phyloP scores from a whole-genome alignment of 2,888 invertebrate genomes.

The Tetheella fluctuosa region DNA sequence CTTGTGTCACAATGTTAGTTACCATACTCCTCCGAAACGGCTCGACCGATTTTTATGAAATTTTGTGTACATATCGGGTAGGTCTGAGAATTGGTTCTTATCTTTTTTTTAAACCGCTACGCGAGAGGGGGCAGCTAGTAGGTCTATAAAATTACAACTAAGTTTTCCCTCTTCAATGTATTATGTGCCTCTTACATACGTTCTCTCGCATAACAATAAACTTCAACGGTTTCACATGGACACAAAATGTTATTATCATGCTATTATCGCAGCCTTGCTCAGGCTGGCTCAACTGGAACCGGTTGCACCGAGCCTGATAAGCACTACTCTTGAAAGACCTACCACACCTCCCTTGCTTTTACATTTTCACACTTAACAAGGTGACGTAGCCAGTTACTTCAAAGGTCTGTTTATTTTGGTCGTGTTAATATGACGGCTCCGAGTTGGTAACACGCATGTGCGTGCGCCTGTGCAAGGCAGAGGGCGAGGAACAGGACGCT shows the following conservation, averaged over 20 bases:
- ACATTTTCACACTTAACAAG: not conserved
- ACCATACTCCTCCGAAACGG: no score
- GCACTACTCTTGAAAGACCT: constrained; percentile 44
- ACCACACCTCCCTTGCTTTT: constrained; percentile 26
- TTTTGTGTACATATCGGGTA: no score
- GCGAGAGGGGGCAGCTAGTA: no score
- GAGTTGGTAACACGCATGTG: constrained; percentile 37
- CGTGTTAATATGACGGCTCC: constrained; percentile 21
- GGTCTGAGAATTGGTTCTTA: no score
- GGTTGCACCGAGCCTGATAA: constrained; percentile 65
- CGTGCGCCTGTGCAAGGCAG: constrained; percentile 31
- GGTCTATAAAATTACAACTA: constrained; percentile 8
- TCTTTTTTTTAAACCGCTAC: no score
- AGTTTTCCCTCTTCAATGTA: constrained; percentile 9
- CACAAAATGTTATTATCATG: constrained; percentile 61
- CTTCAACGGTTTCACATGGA: constrained; percentile 35
- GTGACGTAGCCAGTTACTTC: not conserved
- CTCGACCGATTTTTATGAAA: no score
- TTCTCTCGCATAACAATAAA: constrained; percentile 23
- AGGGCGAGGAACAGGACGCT: constrained; percentile 32
- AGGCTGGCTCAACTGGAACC: constrained; percentile 63
- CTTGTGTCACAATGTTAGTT: no score
- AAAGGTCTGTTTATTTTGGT: constrained; percentile 38
- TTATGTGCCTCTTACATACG: not conserved
- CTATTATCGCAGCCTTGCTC: constrained; percentile 62